Evolutionary conservation across 2,113 vertebrate genomes (phyloP), one percentile per base, ranked within the genome.

Genomic region (Microcebus murinus): DNA sequence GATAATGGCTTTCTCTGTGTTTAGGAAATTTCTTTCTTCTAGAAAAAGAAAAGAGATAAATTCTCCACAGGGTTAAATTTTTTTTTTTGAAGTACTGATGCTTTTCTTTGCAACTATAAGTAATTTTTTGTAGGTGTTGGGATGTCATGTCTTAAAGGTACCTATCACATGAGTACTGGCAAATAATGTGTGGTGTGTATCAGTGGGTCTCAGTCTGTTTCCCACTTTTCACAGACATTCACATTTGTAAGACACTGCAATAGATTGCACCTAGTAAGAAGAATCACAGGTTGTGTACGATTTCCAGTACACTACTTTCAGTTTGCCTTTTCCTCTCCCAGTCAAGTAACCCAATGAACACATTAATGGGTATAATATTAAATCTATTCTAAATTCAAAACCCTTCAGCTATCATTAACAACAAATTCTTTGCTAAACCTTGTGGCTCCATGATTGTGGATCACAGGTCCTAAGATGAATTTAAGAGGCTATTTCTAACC

Each of bases 41-140:
- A 29, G 11, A 21, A 65, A 96, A 79, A 50, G 3, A 89, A 87
- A 61, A 59, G 25, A 45, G 20, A 70, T 4, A 70, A 95, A 73
- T 65, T 4, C 14, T 84, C 12, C 76, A 4, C 20, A 10, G 4
- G 92, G 7, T 2, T 23, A 77, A 77, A 39, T 12, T 45, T 29
- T 68, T 80, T 68, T 80, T 71, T 95, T 36, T 73, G 36, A 82
- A 89, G 50, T 87, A 13, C 36, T 80, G 36, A 81, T 91, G 13
- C 14, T 0, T 93, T 81, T 67, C 17, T 57, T 70, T 73, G 20
- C 27, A 48, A 50, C 71, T 94, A 3, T 25, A 91, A 95, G 17
- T 82, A 90, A 42, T 20, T 57, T 57, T 57, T 76, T n/a, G 4
- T n/a, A 50, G 4, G 1, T 74, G 34, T 14, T 17, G 4, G 45